Evolutionary conservation across 2,888 invertebrate genomes (phyloP), one percentile per base, ranked within the genome.

Genomic region (Leptarthrus brevirostris): DNA sequence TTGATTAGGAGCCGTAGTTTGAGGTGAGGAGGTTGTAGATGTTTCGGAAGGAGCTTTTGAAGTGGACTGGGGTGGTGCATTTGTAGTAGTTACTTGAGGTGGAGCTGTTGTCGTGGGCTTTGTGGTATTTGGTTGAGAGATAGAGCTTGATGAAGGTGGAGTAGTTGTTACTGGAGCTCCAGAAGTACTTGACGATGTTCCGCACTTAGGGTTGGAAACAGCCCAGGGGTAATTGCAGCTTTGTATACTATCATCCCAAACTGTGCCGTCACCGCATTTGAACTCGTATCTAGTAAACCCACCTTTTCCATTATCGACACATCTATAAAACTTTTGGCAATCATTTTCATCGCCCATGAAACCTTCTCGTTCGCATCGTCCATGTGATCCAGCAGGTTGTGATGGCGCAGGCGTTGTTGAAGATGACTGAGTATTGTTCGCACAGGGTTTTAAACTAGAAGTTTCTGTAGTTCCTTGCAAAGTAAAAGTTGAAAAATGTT

Each of bases 271-370:
- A 0, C 84, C 86, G 76, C 87, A 87, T 2, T 79, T 81, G 74
- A 86, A 87, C 54, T 86, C 85, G 77, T 85, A 84, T 75, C 82
- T 85, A 8, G 76, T 83, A 75, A 79, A 86, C 3, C 82, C 82
- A n/a, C 82, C 83, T 10, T 80, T 78, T 2, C 83, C 83, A 36
- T 82, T 79, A 56, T 82, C 80, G 0, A 82, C 81, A 77, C 88
- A 88, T 54, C 87, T 83, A 74, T 86, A 86, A 80, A 87, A 88
- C 77, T 87, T 87, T 54, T 81, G 84, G 76, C 88, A 88, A 76
- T 87, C 83, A 14, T 79, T 72, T 2, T 80, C 78, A 79, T 84
- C 81, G 2, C 80, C 78, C 47, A 83, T 72, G 76, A 81, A 84
- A 64, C 83, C 84, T 73, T 82, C 83, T 4, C 75, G 53, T 2